Conservation (phyloP, 2,888 invertebrate species). For the Hybos culiciformis region DNA sequence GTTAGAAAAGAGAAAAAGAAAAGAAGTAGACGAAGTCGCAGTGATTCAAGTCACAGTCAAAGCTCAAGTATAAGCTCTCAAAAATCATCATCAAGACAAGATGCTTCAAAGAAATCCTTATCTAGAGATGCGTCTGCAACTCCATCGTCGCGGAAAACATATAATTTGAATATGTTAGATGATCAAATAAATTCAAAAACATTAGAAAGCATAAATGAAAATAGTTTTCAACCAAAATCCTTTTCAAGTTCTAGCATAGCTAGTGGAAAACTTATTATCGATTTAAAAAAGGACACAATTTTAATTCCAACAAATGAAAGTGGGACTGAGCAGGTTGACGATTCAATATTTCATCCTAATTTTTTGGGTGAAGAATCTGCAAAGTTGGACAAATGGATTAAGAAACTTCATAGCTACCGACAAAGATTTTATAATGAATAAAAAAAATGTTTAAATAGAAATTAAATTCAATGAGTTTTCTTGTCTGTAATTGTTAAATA, state of each 20-base stretch:
- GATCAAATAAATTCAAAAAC: constrained; percentile 33
- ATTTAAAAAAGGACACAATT: constrained; percentile 56
- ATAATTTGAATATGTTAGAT: constrained; percentile 14
- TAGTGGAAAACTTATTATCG: constrained; percentile 49
- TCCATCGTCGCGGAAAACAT: constrained; percentile 17
- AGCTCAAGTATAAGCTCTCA: constrained; percentile 20
- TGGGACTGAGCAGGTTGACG: constrained; percentile 34
- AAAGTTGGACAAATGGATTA: constrained; percentile 62
- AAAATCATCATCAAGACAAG: constrained; percentile 14
- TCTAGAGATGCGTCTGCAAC: constrained; percentile 13
- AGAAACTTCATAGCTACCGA: constrained; percentile 48
- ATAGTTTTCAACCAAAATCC: constrained; percentile 48
- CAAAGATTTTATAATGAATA: constrained; percentile 45
- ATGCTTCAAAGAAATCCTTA: constrained; percentile 4
- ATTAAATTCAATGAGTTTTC: too few species aligned
- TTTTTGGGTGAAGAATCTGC: constrained; percentile 53
- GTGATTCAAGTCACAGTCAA: constrained; percentile 16
- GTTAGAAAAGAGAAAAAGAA: constrained; percentile 2
- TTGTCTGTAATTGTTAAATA: constrained; percentile 1
- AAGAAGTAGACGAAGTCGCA: constrained; percentile 17
- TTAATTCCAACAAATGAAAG: constrained; percentile 45
- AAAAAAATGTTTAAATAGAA: constrained; percentile 15
- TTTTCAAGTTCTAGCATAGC: constrained; percentile 48
- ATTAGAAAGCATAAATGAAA: constrained; percentile 56
- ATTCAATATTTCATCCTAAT: constrained; percentile 51